Percentiles rank a stretch among this genome's conserved stretches.
These are phyloP conservation scores for Sphyrna mokarran DNA, from an alignment of 2,113 vertebrate species.

Conservation along the genomic window DNA sequence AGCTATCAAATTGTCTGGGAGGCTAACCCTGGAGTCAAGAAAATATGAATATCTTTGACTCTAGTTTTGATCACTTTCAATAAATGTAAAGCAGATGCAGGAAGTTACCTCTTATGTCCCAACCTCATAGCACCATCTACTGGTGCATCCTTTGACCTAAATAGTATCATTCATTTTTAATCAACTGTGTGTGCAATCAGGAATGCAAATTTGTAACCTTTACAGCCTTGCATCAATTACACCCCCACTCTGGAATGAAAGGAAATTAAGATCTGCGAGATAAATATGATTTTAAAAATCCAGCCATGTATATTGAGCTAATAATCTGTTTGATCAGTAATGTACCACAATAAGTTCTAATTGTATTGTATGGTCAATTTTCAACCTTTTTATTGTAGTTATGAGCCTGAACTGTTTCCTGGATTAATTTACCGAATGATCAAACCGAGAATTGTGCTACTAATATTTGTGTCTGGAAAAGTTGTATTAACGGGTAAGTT, in stretches of 20 bases:
- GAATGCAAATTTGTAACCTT: not conserved
- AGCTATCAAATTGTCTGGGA: not conserved
- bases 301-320: not conserved
- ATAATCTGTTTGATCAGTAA: not conserved
- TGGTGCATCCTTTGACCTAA: not conserved
- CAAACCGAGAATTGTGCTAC: conserved; percentile 95
- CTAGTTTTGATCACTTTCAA: not conserved
- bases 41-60: not conserved
- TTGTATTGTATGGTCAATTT: not conserved
- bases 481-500: conserved; percentile 93
- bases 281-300: not conserved
- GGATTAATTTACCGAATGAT: conserved; percentile 99
- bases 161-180: not conserved
- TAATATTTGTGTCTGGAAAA: conserved; percentile 98
- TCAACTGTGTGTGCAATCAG: not conserved
- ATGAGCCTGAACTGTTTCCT: conserved; percentile 93
- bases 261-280: not conserved
- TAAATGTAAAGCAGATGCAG: not conserved
- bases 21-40: not conserved
- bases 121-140: not conserved
- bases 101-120: not conserved
- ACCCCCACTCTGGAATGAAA: not conserved
- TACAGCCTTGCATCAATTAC: not conserved
- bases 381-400: conserved; percentile 61
- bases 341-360: not conserved